Conservation (phyloP, 2,888 invertebrate genomes). For the Epirrhoe alternata region DNA sequence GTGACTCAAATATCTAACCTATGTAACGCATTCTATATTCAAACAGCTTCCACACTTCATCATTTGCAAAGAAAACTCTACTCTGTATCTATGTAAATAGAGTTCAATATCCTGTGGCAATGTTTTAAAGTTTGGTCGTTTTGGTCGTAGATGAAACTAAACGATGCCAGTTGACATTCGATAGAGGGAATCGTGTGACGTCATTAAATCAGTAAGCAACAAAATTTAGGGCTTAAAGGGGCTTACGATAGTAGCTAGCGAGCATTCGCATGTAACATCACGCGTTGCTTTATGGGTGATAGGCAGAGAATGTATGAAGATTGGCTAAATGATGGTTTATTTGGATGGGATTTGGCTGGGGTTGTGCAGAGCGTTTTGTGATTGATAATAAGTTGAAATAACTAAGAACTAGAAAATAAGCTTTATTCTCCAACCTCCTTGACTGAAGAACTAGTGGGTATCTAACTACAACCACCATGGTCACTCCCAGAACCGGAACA, state of each 20-base stretch:
- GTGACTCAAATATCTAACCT: conserved; percentile 85
- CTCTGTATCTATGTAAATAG: rapidly evolving
- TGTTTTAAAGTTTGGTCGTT: conserved; percentile 43
- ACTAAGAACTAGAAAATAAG: neutral
- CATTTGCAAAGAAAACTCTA: conserved; percentile 35
- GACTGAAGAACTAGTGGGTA: too few relatives aligned
- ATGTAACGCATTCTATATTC: conserved; percentile 56
- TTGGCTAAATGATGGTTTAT: conserved; percentile 33
- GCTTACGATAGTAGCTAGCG: conserved; percentile 61
- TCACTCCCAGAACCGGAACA: too few relatives aligned
- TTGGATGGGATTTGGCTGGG: conserved; percentile 19
- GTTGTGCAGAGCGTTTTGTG: conserved; percentile 3
- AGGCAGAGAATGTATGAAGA: conserved; percentile 39
- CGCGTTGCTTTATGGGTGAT: conserved; percentile 47
- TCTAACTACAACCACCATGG: too few relatives aligned
- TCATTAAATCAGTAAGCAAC: conserved; percentile 83
- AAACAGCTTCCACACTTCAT: conserved; percentile 39
- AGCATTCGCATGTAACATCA: conserved; percentile 50
- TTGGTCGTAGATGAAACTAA: conserved; percentile 42
- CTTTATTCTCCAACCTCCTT: too few relatives aligned
- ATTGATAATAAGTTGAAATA: conserved; percentile 1
- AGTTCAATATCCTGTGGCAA: conserved; percentile 31
- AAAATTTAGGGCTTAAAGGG: conserved; percentile 77
- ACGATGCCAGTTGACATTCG: conserved; percentile 82
- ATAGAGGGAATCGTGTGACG: conserved; percentile 82